Conservation (phyloP, 2,888 invertebrate species). For the Sipha maydis region DNA sequence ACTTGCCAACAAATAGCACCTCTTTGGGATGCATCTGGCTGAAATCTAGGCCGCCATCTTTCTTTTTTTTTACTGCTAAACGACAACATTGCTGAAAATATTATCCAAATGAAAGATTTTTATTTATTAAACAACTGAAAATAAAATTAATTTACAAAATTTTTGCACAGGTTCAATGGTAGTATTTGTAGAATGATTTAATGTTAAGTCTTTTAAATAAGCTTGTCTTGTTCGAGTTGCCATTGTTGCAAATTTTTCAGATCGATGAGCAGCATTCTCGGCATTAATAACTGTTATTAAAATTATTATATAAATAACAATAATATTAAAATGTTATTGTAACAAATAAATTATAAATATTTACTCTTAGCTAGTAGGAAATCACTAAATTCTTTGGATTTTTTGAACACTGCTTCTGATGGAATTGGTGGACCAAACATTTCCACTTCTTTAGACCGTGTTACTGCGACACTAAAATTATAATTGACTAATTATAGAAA, state of each 20-base stretch:
- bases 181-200: slow-evolving; percentile 83
- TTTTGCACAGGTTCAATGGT: slow-evolving; percentile 86
- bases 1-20: slow-evolving; percentile 89
- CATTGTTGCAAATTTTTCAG: slow-evolving; percentile 97
- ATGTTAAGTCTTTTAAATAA: slow-evolving; percentile 91
- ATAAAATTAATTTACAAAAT: slow-evolving; percentile 76
- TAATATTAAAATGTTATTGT: neutral
- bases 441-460: slow-evolving; percentile 91
- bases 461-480: slow-evolving; percentile 70
- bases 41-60: slow-evolving; percentile 77
- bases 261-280: slow-evolving; percentile 94
- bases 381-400: slow-evolving; percentile 93
- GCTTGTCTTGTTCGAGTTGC: slow-evolving; percentile 94
- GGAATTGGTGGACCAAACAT: slow-evolving; percentile 96
- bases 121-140: neutral
- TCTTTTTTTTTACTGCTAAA: slow-evolving; percentile 82
- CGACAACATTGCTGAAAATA: slow-evolving; percentile 77
- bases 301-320: neutral
- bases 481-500: slow-evolving; percentile 17
- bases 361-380: slow-evolving; percentile 88
- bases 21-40: slow-evolving; percentile 77
- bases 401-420: slow-evolving; percentile 85
- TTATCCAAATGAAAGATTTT: slow-evolving; percentile 16
- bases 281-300: slow-evolving; percentile 82
- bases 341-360: slow-evolving; percentile 43